These are phyloP conservation scores for Porites evermanni DNA, from an alignment of 92 coral and sea anemone species.

Conservation along the genomic window DNA sequence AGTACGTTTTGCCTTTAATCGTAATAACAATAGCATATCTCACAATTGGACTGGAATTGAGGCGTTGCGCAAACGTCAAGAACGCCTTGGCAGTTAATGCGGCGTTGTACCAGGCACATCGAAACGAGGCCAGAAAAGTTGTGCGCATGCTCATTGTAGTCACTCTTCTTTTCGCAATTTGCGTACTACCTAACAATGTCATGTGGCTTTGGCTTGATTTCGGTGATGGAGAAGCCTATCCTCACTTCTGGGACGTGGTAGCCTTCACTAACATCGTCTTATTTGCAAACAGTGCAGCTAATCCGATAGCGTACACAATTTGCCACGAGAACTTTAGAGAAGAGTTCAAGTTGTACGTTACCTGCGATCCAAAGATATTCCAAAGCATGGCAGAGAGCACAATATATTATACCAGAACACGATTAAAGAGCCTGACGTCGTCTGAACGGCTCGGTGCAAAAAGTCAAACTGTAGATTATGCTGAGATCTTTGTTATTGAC, in stretches of 20 bases:
- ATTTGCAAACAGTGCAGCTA: constrained; percentile 95
- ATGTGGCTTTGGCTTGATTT: constrained; percentile 99
- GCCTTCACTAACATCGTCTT: constrained; percentile 88
- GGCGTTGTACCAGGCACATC: constrained; percentile 84
- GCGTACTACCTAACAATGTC: constrained; percentile 90
- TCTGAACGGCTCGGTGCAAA: not conserved
- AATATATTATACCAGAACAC: constrained; percentile 25
- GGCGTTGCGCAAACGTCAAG: constrained; percentile 59
- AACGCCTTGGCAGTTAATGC: constrained; percentile 65
- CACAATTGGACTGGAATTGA: constrained; percentile 81
- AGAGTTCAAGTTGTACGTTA: constrained; percentile 76
- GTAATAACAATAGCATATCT: constrained; percentile 81
- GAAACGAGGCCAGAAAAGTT: constrained; percentile 87
- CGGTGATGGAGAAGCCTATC: constrained; percentile 75
- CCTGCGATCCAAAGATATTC: constrained; percentile 69
- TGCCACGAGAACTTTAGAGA: constrained; percentile 97
- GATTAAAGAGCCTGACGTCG: constrained; percentile 29
- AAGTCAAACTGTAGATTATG: constrained; percentile 21
- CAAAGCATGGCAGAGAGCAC: constrained; percentile 60
- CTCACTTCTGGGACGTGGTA: constrained; percentile 78
- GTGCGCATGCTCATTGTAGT: constrained; percentile 97
- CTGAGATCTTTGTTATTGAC: constrained; percentile 45
- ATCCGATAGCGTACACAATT: constrained; percentile 95
- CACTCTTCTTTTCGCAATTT: constrained; percentile 91
- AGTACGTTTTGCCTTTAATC: constrained; percentile 80